phyloP scores from a whole-genome alignment of 2,797 vertebrate genomes.

The Etheostoma perlongum region DNA sequence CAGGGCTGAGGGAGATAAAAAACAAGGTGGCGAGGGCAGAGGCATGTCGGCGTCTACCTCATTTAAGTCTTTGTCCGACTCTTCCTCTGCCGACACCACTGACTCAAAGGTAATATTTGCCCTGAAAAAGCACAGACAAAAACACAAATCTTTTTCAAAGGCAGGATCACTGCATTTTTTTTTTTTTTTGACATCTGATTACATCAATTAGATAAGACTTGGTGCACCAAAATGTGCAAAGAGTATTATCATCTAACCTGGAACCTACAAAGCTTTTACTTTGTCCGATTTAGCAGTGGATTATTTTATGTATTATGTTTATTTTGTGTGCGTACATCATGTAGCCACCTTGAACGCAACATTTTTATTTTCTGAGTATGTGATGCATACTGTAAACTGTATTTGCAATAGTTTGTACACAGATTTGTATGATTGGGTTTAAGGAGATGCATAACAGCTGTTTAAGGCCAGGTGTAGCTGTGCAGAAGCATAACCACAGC shows the following conservation, averaged over 20 bases:
- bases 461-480: not conserved
- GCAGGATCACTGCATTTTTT: not conserved
- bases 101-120: slow-evolving; percentile 82
- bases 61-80: slow-evolving; percentile 85
- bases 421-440: not conserved
- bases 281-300: not conserved
- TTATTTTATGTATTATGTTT: not conserved
- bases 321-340: not conserved
- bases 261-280: not conserved
- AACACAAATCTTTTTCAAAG: not conserved
- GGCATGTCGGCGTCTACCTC: slow-evolving; percentile 86
- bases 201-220: not conserved
- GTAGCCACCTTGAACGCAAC: not conserved
- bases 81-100: slow-evolving; percentile 82
- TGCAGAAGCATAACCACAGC: not conserved
- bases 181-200: too few relatives aligned
- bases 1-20: slow-evolving; percentile 73
- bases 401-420: not conserved
- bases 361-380: not conserved
- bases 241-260: not conserved
- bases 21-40: slow-evolving; percentile 80
- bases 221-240: not conserved
- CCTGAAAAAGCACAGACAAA: not conserved
- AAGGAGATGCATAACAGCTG: not conserved
- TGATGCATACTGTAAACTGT: not conserved